phyloP scores from a whole-genome alignment of 2,797 vertebrate genomes.

The Trematocara caparti region DNA sequence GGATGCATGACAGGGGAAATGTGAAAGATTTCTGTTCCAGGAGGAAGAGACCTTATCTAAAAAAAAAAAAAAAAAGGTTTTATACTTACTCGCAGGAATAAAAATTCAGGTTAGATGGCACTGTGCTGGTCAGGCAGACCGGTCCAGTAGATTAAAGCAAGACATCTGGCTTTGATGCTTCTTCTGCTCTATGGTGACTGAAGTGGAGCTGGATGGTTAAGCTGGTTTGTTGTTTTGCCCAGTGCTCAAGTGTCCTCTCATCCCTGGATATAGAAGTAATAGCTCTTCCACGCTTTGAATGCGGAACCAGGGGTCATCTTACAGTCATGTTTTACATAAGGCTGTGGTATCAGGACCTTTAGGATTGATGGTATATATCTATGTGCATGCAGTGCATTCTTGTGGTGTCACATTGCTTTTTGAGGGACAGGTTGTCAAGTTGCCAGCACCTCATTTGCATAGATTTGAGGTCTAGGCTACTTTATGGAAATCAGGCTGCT shows the following conservation, averaged over 20 bases:
- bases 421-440: not conserved
- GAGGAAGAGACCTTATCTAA: not conserved
- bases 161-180: constrained; percentile 39
- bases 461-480: not conserved
- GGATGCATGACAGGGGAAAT: not conserved
- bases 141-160: constrained; percentile 45
- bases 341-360: not conserved
- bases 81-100: not conserved
- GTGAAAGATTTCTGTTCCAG: not conserved
- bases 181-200: constrained; percentile 4
- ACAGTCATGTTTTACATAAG: not conserved
- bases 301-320: not conserved
- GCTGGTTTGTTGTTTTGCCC: constrained; percentile 35
- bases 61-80: not conserved
- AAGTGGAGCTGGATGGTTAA: constrained; percentile 1
- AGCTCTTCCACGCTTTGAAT: not conserved
- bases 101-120: constrained; percentile 9
- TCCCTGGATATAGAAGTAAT: constrained; percentile 9
- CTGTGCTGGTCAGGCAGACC: not conserved
- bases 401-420: not conserved
- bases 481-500: not conserved
- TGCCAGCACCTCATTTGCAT: not conserved
- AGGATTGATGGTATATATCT: not conserved
- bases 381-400: not conserved
- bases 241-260: constrained; percentile 6